Evolutionary conservation across 2,888 invertebrate species (phyloP).

Genomic region (Heliconius hortense): DNA sequence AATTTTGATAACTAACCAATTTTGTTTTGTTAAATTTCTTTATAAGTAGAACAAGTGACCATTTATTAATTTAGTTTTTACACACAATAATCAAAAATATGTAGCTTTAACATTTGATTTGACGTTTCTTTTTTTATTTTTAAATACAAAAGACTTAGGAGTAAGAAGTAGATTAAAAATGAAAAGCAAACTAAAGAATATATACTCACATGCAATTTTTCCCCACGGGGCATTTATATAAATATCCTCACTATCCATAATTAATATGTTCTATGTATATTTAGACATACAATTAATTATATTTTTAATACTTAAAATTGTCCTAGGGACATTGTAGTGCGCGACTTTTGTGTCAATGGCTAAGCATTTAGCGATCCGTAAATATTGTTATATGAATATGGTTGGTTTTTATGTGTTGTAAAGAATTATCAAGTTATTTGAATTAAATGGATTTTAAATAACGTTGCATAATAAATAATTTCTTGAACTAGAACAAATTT

Average conservation of each 20-base stretch:
- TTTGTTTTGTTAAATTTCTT: not conserved
- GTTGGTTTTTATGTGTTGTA: not conserved
- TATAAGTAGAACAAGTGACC: not conserved
- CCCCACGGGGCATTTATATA: conserved; percentile 77
- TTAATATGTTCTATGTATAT: not conserved
- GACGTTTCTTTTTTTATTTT: conserved; percentile 9
- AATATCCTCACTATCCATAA: conserved; percentile 55
- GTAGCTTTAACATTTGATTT: not conserved
- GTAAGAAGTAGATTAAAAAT: conserved; percentile 21
- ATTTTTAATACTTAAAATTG: not conserved
- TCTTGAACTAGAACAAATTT: not conserved
- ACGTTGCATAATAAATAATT: not conserved
- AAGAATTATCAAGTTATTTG: not conserved
- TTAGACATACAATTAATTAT: not conserved
- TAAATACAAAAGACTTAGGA: too few relatives aligned
- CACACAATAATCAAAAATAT: too few relatives aligned
- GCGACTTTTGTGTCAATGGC: not conserved
- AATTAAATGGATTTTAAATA: not conserved
- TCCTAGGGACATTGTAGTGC: not conserved
- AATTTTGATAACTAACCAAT: not conserved
- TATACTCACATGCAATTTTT: conserved; percentile 60
- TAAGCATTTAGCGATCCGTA: not conserved
- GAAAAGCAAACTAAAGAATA: not conserved
- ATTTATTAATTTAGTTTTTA: not conserved
- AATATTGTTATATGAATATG: not conserved